phyloP scores from a whole-genome alignment of 2,797 vertebrate species.

The Gadopsis marmoratus region DNA sequence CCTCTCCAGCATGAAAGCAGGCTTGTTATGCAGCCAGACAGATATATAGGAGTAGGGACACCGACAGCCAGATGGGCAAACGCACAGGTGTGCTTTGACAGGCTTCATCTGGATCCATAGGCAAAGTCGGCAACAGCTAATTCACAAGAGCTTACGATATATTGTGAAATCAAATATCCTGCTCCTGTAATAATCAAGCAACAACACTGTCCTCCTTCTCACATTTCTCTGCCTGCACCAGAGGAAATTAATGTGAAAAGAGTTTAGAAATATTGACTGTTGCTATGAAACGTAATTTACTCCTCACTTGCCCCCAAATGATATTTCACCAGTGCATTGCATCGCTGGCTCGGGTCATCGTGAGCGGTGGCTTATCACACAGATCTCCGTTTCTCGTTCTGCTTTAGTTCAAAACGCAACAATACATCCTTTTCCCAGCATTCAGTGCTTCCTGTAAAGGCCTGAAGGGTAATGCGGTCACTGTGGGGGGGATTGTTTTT shows the following conservation, averaged over 20 bases:
- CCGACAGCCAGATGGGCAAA: constrained; percentile 30
- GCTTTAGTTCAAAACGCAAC: neutral
- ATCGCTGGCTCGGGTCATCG: neutral
- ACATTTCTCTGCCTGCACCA: neutral
- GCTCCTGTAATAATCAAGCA: neutral
- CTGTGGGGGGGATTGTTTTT: neutral
- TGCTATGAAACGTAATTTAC: constrained; percentile 9
- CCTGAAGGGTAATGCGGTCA: neutral
- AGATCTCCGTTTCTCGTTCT: neutral
- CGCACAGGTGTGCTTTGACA: constrained; percentile 21
- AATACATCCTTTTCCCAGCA: constrained; percentile 1
- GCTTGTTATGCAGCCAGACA: constrained; percentile 52
- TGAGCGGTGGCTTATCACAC: neutral
- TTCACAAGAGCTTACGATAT: constrained; percentile 6
- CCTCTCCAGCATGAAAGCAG: constrained; percentile 55
- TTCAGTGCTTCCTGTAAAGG: neutral
- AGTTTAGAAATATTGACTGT: neutral
- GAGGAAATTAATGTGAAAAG: neutral
- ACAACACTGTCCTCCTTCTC: neutral
- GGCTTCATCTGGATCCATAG: constrained; percentile 18
- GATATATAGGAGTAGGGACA: constrained; percentile 21
- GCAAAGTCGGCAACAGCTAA: constrained; percentile 6
- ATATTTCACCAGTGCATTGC: neutral
- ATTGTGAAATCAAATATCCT: constrained; percentile 3
- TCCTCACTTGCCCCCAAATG: neutral